phyloP scores from a whole-genome alignment of 2,888 invertebrate species.

The Amblyjoppa fuscipennis region DNA sequence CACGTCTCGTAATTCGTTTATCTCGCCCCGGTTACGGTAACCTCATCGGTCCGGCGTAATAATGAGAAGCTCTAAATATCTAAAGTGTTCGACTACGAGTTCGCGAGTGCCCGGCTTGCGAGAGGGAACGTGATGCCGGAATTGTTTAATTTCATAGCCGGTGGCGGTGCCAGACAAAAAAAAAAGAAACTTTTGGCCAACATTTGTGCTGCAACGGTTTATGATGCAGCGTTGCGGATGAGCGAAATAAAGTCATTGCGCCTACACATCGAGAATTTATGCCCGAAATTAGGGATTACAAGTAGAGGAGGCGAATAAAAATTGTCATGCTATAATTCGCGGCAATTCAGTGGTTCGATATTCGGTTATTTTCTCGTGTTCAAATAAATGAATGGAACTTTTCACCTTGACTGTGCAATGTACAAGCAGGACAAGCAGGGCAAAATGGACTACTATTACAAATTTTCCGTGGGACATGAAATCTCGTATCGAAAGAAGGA shows the following conservation, averaged over 20 bases:
- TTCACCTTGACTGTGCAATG: background rate
- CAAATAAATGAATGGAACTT: constrained; percentile 27
- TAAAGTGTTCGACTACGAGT: constrained; percentile 52
- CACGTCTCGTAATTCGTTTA: constrained; percentile 78
- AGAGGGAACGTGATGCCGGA: constrained; percentile 43
- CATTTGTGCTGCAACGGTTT: constrained; percentile 15
- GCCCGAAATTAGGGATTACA: constrained; percentile 40
- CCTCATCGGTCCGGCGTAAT: constrained; percentile 50
- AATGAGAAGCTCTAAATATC: constrained; percentile 56
- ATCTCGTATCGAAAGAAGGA: too few relatives aligned
- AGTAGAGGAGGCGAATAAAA: constrained; percentile 42
- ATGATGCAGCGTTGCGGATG: constrained; percentile 23
- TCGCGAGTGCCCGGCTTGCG: constrained; percentile 11
- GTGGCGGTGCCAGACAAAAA: constrained; percentile 61
- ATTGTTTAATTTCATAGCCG: constrained; percentile 62
- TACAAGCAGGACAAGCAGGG: background rate
- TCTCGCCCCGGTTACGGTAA: constrained; percentile 72
- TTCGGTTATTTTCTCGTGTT: background rate
- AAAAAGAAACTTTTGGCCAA: constrained; percentile 37
- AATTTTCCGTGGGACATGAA: background rate
- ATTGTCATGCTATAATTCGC: constrained; percentile 32
- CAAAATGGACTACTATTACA: background rate
- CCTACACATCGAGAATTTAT: constrained; percentile 31
- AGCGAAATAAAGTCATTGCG: constrained; percentile 64
- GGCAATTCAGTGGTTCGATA: constrained; percentile 12